phyloP scores from a whole-genome alignment of 2,888 invertebrate species.

The Eristalinus sepulchralis region DNA sequence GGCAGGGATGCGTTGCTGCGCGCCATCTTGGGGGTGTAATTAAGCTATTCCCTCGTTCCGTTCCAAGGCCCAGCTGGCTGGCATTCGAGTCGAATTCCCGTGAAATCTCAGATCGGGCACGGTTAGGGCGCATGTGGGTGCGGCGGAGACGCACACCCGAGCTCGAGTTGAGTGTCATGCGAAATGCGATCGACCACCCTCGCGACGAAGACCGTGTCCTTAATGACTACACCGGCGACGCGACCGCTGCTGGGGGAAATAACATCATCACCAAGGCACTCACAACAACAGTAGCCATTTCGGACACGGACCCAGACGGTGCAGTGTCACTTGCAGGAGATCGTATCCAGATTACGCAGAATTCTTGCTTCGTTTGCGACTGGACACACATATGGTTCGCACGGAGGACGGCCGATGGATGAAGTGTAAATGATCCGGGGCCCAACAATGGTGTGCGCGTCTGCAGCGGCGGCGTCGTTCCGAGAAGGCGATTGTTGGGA shows the following conservation, averaged over 20 bases:
- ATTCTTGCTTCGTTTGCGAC: constrained; percentile 42
- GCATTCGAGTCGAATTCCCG: constrained; percentile 22
- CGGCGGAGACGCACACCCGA: constrained; percentile 45
- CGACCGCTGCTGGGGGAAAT: constrained; percentile 1
- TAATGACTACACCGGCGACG: constrained; percentile 62
- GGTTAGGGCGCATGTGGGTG: constrained; percentile 16
- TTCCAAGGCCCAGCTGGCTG: neutral
- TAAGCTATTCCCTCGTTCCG: constrained; percentile 58
- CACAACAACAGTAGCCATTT: constrained; percentile 44
- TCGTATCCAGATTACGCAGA: constrained; percentile 69
- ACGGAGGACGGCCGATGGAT: constrained; percentile 10
- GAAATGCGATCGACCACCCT: constrained; percentile 67
- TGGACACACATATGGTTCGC: constrained; percentile 14
- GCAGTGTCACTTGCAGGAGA: constrained; percentile 60
- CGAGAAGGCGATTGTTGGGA: neutral
- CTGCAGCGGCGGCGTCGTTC: neutral
- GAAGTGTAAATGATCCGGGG: constrained; percentile 50
- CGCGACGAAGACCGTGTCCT: constrained; percentile 33
- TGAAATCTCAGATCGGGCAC: constrained; percentile 56
- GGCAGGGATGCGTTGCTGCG: constrained; percentile 39
- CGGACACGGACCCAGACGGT: constrained; percentile 21
- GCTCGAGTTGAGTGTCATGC: constrained; percentile 53
- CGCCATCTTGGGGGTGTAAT: constrained; percentile 49
- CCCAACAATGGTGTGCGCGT: constrained; percentile 2
- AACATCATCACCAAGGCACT: constrained; percentile 40